phyloP scores from a whole-genome alignment of 2,113 vertebrate species.

The Strix uralensis region DNA sequence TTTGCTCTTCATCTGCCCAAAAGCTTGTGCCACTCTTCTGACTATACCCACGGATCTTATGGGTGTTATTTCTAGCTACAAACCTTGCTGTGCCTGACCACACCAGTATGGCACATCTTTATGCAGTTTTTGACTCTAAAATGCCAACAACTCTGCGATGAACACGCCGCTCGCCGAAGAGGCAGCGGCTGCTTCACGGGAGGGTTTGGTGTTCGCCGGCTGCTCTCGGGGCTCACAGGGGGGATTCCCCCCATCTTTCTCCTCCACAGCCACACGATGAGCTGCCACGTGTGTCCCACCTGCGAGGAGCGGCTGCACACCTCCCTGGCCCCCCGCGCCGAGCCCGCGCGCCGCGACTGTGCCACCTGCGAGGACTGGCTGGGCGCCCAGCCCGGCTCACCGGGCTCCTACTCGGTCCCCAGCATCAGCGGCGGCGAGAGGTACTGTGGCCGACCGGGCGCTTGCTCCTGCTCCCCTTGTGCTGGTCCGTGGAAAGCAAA shows the following conservation, averaged over 20 bases:
- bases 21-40: not conserved
- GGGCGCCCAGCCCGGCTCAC: not conserved
- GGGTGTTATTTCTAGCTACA: not conserved
- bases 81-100: not conserved
- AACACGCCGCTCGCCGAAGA: accelerated
- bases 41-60: accelerated
- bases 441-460: not conserved
- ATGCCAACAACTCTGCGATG: accelerated
- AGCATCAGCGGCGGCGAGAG: not conserved
- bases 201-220: not conserved
- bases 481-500: accelerated
- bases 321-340: accelerated
- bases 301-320: not conserved
- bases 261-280: not conserved
- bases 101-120: accelerated
- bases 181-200: accelerated
- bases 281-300: conserved; percentile 5
- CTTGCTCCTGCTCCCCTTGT: not conserved
- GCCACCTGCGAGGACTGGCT: not conserved
- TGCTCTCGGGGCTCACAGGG: not conserved
- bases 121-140: not conserved
- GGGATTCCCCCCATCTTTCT: not conserved
- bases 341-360: accelerated
- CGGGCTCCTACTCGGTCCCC: not conserved
- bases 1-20: not conserved